These are phyloP conservation scores for Nomada ruficornis DNA, from an alignment of 2,888 invertebrate species.

Conservation along the genomic window DNA sequence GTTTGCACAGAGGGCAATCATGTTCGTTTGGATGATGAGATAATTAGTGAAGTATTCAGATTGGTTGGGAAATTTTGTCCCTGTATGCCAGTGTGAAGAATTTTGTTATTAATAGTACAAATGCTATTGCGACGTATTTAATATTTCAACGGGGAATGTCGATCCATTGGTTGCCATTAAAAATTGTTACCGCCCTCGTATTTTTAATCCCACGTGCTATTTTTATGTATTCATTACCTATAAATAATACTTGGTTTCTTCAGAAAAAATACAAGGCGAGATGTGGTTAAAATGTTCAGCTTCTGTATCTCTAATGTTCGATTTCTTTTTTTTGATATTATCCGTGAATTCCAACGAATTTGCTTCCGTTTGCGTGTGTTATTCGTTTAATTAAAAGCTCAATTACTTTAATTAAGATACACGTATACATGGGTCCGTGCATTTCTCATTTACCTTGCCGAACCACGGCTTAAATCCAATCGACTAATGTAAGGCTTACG, in stretches of 20 bases:
- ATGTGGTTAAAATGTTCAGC: not conserved
- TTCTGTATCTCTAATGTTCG: not conserved
- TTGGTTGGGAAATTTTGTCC: too few species aligned
- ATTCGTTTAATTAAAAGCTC: too few species aligned
- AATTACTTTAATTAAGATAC: not conserved
- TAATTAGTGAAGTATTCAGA: too few species aligned
- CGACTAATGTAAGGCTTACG: conserved; percentile 10
- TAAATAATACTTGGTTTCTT: too few species aligned
- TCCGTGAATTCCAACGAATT: not conserved
- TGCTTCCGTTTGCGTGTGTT: too few species aligned
- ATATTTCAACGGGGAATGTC: not conserved
- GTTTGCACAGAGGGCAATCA: too few species aligned
- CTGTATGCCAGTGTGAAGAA: too few species aligned
- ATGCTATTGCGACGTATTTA: too few species aligned
- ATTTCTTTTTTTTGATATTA: not conserved
- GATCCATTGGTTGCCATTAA: not conserved
- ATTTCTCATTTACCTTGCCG: not conserved
- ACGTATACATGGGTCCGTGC: not conserved
- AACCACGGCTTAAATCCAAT: conserved; percentile 31
- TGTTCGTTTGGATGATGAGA: too few species aligned
- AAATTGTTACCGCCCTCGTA: not conserved
- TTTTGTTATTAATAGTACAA: too few species aligned
- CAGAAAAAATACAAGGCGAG: too few species aligned
- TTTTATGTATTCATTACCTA: not conserved
- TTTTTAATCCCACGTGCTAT: not conserved